Percentiles rank a stretch among this genome's conserved stretches.
Evolutionary conservation across 2,113 vertebrate genomes (phyloP).

Genomic region (Serilophus lunatus): DNA sequence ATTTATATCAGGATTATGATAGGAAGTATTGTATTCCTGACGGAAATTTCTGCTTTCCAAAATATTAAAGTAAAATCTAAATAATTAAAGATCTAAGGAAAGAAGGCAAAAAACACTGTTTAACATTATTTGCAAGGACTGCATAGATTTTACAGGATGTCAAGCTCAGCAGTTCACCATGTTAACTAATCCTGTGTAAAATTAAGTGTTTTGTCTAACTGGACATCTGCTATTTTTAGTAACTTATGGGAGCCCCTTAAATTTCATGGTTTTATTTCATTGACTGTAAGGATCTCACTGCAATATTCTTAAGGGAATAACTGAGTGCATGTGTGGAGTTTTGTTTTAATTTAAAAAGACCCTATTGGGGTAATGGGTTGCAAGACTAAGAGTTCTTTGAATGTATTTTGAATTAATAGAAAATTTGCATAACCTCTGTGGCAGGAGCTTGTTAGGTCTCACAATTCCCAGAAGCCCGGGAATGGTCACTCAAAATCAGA

Average conservation of each 20-base stretch:
- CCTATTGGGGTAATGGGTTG: neutral
- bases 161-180: neutral
- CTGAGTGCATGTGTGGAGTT: neutral
- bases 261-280: neutral
- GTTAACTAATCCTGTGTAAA: neutral
- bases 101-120: neutral
- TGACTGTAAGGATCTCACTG: neutral
- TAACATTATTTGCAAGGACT: neutral
- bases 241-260: neutral
- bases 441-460: neutral
- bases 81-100: neutral
- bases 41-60: neutral
- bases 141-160: neutral
- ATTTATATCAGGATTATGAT: neutral
- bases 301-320: neutral
- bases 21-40: neutral
- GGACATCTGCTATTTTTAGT: neutral
- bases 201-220: neutral
- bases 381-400: neutral
- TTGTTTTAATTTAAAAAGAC: neutral
- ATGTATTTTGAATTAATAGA: neutral
- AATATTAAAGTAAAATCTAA: neutral
- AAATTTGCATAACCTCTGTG: neutral
- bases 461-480: neutral
- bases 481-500: neutral